Percentiles rank a stretch among this genome's conserved stretches.
These are phyloP conservation scores for Malurus elegans DNA, from an alignment of 2,113 vertebrate species.

Conservation along the genomic window DNA sequence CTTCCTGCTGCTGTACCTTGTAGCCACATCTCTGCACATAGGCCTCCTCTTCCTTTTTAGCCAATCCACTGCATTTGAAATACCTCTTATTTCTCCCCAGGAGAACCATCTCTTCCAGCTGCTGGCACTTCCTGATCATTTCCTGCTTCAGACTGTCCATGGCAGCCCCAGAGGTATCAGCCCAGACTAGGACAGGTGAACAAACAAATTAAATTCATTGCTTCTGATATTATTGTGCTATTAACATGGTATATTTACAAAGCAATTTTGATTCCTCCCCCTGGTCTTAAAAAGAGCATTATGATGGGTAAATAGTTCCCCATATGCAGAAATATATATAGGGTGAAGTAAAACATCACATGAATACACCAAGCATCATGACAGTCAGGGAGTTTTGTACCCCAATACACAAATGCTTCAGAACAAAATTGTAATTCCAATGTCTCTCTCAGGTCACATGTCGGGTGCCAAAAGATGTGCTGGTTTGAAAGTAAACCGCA, in stretches of 20 bases:
- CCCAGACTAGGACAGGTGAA: not conserved
- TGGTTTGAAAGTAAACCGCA: not conserved
- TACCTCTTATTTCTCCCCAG: not conserved
- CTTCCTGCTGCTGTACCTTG: conserved; percentile 80
- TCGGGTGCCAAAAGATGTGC: too few relatives aligned
- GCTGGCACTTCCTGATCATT: not conserved
- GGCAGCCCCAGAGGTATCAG: not conserved
- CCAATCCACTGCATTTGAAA: not conserved
- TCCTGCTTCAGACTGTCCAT: not conserved
- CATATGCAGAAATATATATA: not conserved
- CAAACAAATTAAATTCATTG: not conserved
- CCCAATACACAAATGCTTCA: not conserved
- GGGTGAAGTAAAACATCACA: not conserved
- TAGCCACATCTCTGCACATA: not conserved
- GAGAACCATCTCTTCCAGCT: not conserved
- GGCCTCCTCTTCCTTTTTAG: not conserved
- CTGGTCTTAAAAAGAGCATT: not conserved
- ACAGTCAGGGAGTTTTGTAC: not conserved
- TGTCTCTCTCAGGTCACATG: accelerated
- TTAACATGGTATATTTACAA: not conserved
- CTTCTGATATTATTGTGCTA: not conserved
- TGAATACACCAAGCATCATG: not conserved
- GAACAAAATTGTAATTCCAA: not conserved
- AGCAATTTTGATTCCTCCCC: not conserved
- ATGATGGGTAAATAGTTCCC: not conserved